Evolutionary conservation across 1,140 invertebrate species (phyloP).

Genomic region (Zaprionus lachaisei): DNA sequence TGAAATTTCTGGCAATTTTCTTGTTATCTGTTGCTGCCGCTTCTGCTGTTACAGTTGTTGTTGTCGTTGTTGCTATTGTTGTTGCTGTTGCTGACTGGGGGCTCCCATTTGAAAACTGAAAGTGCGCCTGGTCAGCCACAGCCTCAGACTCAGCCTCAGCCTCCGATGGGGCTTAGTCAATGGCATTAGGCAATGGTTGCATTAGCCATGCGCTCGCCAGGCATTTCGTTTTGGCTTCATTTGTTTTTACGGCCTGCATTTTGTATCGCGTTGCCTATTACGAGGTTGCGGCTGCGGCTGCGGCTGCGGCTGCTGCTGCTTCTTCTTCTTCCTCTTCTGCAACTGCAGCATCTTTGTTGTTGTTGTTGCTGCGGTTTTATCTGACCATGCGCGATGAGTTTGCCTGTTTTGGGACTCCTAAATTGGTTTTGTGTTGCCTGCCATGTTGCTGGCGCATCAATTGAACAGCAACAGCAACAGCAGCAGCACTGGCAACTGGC

Average conservation of each 20-base stretch:
- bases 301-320: conserved; percentile 25
- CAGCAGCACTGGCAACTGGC: conserved; percentile 5
- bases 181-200: conserved; percentile 55
- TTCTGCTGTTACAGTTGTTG: conserved; percentile 41
- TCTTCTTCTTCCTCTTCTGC: conserved; percentile 12
- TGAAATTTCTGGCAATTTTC: conserved; percentile 33
- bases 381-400: conserved; percentile 40
- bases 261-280: conserved; percentile 67
- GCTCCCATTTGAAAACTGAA: conserved; percentile 75
- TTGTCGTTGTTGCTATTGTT: conserved; percentile 8
- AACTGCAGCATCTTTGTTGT: conserved; percentile 12
- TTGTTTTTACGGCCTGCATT: conserved; percentile 80
- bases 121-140: conserved; percentile 68
- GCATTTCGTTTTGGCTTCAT: conserved; percentile 69
- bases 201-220: conserved; percentile 63
- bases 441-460: conserved; percentile 77
- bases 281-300: conserved; percentile 29
- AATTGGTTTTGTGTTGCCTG: conserved; percentile 78
- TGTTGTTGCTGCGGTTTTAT: conserved; percentile 49
- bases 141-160: conserved; percentile 20
- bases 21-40: conserved; percentile 70
- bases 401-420: conserved; percentile 75
- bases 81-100: conserved; percentile 10
- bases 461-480: conserved; percentile 48
- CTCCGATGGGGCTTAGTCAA: conserved; percentile 27